Evolutionary conservation across 2,797 vertebrate species (phyloP), one percentile per base, ranked within the genome.

Genomic region (Poecilia velifera): DNA sequence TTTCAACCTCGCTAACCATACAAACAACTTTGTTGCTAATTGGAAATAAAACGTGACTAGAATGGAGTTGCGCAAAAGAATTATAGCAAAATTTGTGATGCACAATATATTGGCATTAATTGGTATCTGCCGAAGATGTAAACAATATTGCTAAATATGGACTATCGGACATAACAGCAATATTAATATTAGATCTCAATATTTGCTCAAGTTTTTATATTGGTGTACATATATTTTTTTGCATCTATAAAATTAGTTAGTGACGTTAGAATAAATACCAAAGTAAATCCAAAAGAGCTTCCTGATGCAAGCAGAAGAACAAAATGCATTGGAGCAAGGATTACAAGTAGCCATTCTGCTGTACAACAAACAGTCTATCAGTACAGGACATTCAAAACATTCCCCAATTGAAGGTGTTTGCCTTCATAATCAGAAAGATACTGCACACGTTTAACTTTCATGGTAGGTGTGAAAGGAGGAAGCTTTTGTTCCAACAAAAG

Each of bases 1-100:
- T 76, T 81, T 77, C 12, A 72, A 51, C 34, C 31, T 73, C n/a
- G 20, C 6, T 28, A 55, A 41, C 31, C 53, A 39, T 51, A 75
- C 34, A 34, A 31, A 49, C 31, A 76, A 47, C 13, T 49, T 75
- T 68, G 72, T n/a, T 76, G 68, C 34, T 16, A 72, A 46, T 3
- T 13, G 7, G 4, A 43, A 71, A 55, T n/a, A n/a, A 55, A 25
- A 59, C 55, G 34, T 31, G 31, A 31, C 14, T 62, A 18, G 13
- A 62, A 34, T 62, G 14, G 9, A 62, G 28, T 62, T 31, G 55
- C 14, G 4, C n/a, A 28, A 31, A 59, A 31, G 9, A 59, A 59
- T 22, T 8, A 22, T 51, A 22, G 6, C 20, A 22, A 51, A 22
- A 51, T 51, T 22, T 51, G 49, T 22, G 20, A 51, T 51, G 20